Evolutionary conservation across 2,113 vertebrate species (phyloP), one percentile per base, ranked within the genome.

Genomic region (Tragelaphus buxtoni): DNA sequence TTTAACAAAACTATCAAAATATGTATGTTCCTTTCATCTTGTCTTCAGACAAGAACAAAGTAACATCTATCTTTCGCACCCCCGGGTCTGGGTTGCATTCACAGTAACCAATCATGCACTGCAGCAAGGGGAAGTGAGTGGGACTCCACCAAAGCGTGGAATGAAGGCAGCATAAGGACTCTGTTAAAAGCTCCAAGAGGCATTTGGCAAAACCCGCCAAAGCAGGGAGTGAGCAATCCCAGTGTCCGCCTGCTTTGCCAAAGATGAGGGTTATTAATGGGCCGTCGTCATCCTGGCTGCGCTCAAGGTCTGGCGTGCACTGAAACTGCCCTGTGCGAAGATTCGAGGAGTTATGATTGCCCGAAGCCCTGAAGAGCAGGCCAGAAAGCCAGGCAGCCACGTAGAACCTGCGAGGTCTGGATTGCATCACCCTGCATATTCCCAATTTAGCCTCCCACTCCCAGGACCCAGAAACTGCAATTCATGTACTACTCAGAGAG

Each of bases 1-100:
- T 95, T 96, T 65, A 92, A 90, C 74, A 97, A 96, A 88, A 91
- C 35, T 65, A 32, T 84, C 32, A 85, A 86, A 92, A 69, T 26
- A 56, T 72, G 32, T 84, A 16, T 87, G 28, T 85, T 32, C 47
- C 47, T 53, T 60, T 80, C 45, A 47, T 87, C 53, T 76, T 74
- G 35, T 58, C 90, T 94, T 95, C 32, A 22, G 47, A 30, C 4
- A 55, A 76, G 84, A 96, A 53, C n/a, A 96, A 79, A 93, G 42
- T 53, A 55, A 49, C 39, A 51, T 91, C n/a, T 91, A 22, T 63
- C 79, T 55, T 60, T 49, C 26, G 17, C 47, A 74, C 3, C 13
- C 51, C 45, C 28, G 10, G 63, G 4, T 26, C 8, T 35, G 3
- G 8, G 35, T 53, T 84, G 11, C 65, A 32, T 69, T 84, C 51